These are phyloP conservation scores for Epicampocera succincta DNA, from an alignment of 2,888 invertebrate genomes.

Conservation along the genomic window DNA sequence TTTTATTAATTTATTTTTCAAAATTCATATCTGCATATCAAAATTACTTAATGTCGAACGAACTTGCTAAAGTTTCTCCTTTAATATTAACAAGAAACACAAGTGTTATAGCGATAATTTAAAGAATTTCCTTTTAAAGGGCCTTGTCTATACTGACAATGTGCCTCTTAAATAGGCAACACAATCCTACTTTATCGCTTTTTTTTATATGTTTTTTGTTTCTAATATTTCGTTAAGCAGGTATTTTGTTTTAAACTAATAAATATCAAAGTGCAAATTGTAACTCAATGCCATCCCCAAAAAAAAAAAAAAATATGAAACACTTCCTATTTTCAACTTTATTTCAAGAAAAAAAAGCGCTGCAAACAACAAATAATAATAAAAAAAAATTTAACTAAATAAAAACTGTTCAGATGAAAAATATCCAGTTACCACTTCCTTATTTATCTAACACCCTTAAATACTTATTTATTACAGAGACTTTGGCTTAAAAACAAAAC, in stretches of 20 bases:
- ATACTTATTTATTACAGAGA: conserved; percentile 23
- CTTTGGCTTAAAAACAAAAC: conserved; percentile 33
- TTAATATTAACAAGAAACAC: background rate
- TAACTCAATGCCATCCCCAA: conserved; percentile 35
- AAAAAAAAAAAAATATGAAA: conserved; percentile 48
- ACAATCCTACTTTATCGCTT: conserved; percentile 27
- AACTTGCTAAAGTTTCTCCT: no score
- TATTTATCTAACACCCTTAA: conserved; percentile 53
- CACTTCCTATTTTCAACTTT: background rate
- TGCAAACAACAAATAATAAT: no score
- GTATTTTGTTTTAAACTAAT: conserved; percentile 23
- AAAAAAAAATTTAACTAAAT: no score
- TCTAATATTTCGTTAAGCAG: conserved; percentile 21
- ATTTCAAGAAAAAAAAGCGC: background rate
- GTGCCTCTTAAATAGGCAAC: background rate
- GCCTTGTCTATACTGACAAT: conserved; percentile 11
- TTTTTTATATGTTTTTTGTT: background rate
- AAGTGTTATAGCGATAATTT: no score
- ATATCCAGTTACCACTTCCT: conserved; percentile 60
- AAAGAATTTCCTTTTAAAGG: no score
- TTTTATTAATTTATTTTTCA: no score
- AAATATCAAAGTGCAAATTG: conserved; percentile 53
- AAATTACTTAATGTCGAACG: no score
- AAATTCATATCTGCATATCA: no score
- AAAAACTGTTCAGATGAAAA: conserved; percentile 50